These are phyloP conservation scores for Nautilus pompilius DNA, from an alignment of 1,140 invertebrate species.

Conservation along the genomic window DNA sequence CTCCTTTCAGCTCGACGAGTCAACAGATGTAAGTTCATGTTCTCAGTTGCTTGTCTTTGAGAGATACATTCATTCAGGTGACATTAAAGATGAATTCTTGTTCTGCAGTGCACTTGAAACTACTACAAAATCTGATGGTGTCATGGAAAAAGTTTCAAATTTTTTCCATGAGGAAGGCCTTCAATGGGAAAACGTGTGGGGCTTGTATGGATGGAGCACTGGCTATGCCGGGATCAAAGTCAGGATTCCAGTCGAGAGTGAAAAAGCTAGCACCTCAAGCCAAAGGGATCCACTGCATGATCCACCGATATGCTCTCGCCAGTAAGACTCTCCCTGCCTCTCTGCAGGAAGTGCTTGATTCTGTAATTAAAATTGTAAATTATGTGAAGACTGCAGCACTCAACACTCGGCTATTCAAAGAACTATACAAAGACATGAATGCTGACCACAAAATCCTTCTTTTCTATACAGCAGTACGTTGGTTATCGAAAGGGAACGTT, in stretches of 20 bases:
- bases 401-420: neutral
- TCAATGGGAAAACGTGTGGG: slow-evolving; percentile 2
- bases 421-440: neutral
- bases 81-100: slow-evolving; percentile 1
- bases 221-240: neutral
- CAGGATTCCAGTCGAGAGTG: slow-evolving; percentile 1
- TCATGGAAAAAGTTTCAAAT: slow-evolving; percentile 1
- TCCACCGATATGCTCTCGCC: slow-evolving; percentile 4
- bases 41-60: neutral
- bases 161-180: neutral
- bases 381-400: neutral
- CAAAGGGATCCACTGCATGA: slow-evolving; percentile 10
- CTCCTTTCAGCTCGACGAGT: neutral
- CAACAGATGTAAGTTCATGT: slow-evolving; percentile 1
- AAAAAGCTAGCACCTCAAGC: slow-evolving; percentile 3
- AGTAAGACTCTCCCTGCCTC: slow-evolving; percentile 8
- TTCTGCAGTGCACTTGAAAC: slow-evolving; percentile 5
- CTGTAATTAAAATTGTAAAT: slow-evolving; percentile 2
- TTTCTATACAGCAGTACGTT: neutral
- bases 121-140: neutral
- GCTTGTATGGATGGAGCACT: neutral
- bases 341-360: slow-evolving; percentile 5
- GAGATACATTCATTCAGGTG: slow-evolving; percentile 2
- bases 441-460: neutral
- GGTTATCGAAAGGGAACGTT: neutral